Evolutionary conservation across 2,113 vertebrate genomes (phyloP), one percentile per base, ranked within the genome.

Genomic region (Sylvietta virens): DNA sequence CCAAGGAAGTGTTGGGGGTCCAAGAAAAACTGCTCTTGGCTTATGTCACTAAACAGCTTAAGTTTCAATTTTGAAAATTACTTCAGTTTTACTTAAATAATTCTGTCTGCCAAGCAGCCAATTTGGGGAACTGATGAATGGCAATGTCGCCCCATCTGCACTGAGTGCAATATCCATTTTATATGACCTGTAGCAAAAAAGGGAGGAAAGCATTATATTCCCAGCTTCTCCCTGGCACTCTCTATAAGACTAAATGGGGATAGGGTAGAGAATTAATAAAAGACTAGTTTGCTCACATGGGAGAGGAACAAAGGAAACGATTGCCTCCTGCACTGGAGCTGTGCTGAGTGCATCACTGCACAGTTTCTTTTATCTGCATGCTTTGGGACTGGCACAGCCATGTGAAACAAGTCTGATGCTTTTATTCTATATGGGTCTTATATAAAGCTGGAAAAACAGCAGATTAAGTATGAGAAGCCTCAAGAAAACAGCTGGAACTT

Each of bases 41-140:
- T 97, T 95, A 67, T 65, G 88, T 35, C 87, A 79, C 95, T 90
- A 77, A 96, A 94, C 80, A 96, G 97, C 95, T 98, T 97, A 97
- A 97, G 88, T 98, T 98, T 97, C 96, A 91, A 95, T 97, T 97
- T 96, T 90, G 95, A 96, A 97, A 97, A 97, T 97, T 85, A 97
- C 96, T 97, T 97, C 82, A 70, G 92, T 96, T 98, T 97, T 97
- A 94, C 91, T 97, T 97, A 95, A 97, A 97, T 95, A 96, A 93
- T 97, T 95, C 90, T 95, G 79, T 86, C 82, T 97, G 95, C 96
- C 96, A 97, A 96, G 94, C 84, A 96, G 92, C 93, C 95, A 96
- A 45, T 96, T 97, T 95, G 90, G 90, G 92, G 95, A 97, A 92
- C 70, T 90, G 95, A 95, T 92, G 93, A 86, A 89, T 94, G 96